Conservation (phyloP, 2,797 vertebrate genomes). For the Falco columbarius region DNA sequence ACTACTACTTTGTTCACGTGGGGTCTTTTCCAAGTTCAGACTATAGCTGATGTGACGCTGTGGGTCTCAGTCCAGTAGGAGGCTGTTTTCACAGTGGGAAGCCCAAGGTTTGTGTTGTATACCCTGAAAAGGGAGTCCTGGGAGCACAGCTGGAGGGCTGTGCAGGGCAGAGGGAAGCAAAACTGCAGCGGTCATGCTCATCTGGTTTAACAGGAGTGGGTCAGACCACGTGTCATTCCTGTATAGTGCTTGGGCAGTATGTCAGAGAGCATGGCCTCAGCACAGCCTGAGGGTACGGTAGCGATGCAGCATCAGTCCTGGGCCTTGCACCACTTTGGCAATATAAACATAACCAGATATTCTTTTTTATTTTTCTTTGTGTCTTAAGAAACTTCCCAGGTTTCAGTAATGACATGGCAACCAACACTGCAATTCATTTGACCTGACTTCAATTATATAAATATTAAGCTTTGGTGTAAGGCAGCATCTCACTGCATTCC, state of each 20-base stretch:
- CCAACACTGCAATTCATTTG: not conserved
- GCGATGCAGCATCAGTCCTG: accelerated
- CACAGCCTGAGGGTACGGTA: not conserved
- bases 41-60: not conserved
- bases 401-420: not conserved
- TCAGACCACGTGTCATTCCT: not conserved
- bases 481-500: not conserved
- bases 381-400: not conserved
- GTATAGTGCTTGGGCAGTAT: accelerated
- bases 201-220: not conserved
- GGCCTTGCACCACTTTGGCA: not conserved
- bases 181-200: not conserved
- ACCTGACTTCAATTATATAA: not conserved
- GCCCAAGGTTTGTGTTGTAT: not conserved
- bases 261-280: not conserved
- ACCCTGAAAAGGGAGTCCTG: not conserved
- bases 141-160: not conserved
- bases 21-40: not conserved
- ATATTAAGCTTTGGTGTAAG: not conserved
- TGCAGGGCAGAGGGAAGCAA: not conserved
- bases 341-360: not conserved
- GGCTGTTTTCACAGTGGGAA: not conserved
- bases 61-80: not conserved
- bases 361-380: not conserved
- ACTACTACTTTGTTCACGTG: not conserved